Base-by-base conservation (phyloP, 2,113 vertebrate genomes). In the Dunckerocampus dactyliophorus region DNA sequence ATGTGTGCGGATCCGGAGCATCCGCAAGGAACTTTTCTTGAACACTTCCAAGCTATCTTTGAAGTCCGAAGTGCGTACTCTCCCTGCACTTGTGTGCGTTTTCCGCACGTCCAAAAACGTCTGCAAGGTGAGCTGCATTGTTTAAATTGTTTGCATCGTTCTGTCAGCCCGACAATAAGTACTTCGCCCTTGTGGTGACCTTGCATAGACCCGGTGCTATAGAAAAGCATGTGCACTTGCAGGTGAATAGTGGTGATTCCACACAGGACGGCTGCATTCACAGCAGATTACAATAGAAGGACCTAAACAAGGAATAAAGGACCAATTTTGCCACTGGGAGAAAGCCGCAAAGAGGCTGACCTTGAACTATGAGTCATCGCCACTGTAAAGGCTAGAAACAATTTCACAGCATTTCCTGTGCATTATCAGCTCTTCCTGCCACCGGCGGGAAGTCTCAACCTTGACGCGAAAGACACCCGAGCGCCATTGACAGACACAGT, bases 401-500 rank as follows among this genome's bases (percentile, higher is more conserved):
- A 37, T 34, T 13, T 20, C 15, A 62, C 47, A 67, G 9, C 13
- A 14, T 17, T 64, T 82, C 60, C 65, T 65, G 67, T 79, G 69
- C 74, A 80, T 77, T 77, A 61, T 73, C 72, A 69, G 67, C 61
- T 72, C 76, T 79, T 86, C 78, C 70, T 82, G 80, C 82, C 68
- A 79, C 82, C 82, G 71, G 64, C 68, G 47, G 67, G 59, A 75
- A 45, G 61, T 78, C 47, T 65, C 7, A 34, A 34, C 31, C 54
- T 65, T 59, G 70, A 76, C 43, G 47, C 62, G 68, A 69, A 61
- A 74, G 74, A 77, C 52, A 49, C 66, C 46, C 42, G 50, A 76
- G 76, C 71, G 68, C 76, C 77, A 79, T 72, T 74, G 81, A 83
- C 74, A 66, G 59, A 86, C 75, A 84, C 84, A 81, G 79, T 79